Base-by-base conservation (phyloP, 2,888 invertebrate genomes). In the Pediacus dermestoides region DNA sequence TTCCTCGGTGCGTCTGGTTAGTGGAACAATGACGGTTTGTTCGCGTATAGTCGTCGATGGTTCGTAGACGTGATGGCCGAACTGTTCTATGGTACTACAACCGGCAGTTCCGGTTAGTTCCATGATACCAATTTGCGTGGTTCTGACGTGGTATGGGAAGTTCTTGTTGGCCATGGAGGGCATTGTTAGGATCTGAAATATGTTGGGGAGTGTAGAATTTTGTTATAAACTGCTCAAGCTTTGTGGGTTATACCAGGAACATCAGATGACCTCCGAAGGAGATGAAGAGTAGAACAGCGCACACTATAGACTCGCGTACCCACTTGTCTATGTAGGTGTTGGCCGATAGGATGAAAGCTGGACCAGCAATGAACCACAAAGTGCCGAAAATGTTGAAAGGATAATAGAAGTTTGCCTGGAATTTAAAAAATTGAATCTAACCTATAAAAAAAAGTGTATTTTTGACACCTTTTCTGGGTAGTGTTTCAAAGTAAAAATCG, bases 141-240 rank as follows among this genome's bases (percentile, higher is more conserved):
- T 91, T 34, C 89, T 72, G 15, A 92, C 89, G 63, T 93, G 92
- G 64, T 88, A 93, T 0, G 93, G 93, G 58, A 93, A 92, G 61
- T 89, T 89, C 58, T 82, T 84, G 63, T 92, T 92, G 0, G 88
- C 88, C 41, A 85, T 82, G 1, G 86, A 83, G 2, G 93, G 93
- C 60, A 89, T 71, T 0, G 91, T 91, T 38, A 92, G 63, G 39
- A 86, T 68, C 88, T 88, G 69, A 2, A 74, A 73, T 45, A 28
- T 4, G 4, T 7, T 26, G n/a, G n/a, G n/a, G n/a, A n/a, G n/a
- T n/a, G n/a, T n/a, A n/a, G n/a, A n/a, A n/a, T n/a, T n/a, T n/a
- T n/a, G n/a, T n/a, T n/a, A n/a, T n/a, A n/a, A n/a, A n/a, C n/a
- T n/a, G n/a, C 26, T 26, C 10, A 4, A 8, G 26, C 9, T 26